Percentiles rank a stretch among this genome's conserved stretches.
These are phyloP conservation scores for Elephas maximus DNA, from an alignment of 2,113 vertebrate species.

Conservation along the genomic window DNA sequence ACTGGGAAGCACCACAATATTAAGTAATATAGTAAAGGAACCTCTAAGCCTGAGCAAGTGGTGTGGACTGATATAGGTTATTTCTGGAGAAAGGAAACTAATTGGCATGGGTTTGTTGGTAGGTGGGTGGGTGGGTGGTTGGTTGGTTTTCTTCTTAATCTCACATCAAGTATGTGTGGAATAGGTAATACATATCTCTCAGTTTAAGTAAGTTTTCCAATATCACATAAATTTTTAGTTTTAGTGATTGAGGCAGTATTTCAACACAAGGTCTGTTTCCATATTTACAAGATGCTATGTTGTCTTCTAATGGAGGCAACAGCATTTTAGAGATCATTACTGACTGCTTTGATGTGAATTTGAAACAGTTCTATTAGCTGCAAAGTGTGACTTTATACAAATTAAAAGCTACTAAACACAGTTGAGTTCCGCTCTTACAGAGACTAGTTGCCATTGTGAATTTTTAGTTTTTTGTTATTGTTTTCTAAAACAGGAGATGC, in stretches of 20 bases:
- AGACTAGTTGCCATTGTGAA: background rate
- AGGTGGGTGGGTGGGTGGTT: too few relatives aligned
- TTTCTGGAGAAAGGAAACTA: background rate
- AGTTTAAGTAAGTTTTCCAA: conserved; percentile 4
- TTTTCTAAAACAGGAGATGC: conserved; percentile 39
- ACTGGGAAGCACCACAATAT: background rate
- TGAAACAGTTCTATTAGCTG: background rate
- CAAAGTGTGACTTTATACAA: conserved; percentile 32
- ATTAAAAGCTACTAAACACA: conserved; percentile 47
- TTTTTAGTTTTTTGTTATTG: conserved; percentile 21
- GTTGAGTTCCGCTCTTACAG: conserved; percentile 7
- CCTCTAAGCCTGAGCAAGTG: background rate
- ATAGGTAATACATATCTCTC: background rate
- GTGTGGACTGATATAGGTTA: conserved; percentile 10
- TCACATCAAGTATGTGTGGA: conserved; percentile 3
- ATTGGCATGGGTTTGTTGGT: background rate
- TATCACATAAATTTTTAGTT: background rate
- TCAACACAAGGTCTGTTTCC: background rate
- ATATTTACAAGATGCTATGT: background rate
- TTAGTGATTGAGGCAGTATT: background rate
- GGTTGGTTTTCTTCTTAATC: background rate
- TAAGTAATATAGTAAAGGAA: background rate
- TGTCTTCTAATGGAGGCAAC: background rate
- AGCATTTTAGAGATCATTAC: background rate
- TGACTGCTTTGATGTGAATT: background rate